These are phyloP conservation scores for Tenebrosternarchus preto DNA, from an alignment of 2,113 vertebrate genomes.

Conservation along the genomic window DNA sequence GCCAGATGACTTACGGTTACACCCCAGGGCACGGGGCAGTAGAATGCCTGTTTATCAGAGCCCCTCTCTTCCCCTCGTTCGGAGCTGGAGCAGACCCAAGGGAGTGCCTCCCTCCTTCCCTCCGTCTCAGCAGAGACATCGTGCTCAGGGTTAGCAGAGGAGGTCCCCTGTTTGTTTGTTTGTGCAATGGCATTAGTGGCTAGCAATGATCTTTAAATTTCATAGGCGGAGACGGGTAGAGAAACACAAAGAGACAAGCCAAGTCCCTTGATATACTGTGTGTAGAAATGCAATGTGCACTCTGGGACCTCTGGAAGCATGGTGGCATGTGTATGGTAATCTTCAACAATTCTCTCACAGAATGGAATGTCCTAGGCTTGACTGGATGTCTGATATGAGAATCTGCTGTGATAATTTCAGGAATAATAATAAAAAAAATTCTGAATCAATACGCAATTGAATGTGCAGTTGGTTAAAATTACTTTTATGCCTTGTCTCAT, in stretches of 20 bases:
- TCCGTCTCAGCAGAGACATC: constrained; percentile 9
- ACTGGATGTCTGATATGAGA: background rate
- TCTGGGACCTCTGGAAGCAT: constrained; percentile 10
- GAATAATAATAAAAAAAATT: too few species aligned
- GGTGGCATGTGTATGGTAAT: background rate
- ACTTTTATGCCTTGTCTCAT: background rate
- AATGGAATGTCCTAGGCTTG: background rate
- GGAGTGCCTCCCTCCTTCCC: constrained; percentile 15
- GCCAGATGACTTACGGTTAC: constrained; percentile 47
- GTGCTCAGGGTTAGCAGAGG: constrained; percentile 32
- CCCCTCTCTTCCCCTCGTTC: constrained; percentile 13
- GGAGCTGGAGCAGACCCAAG: constrained; percentile 29
- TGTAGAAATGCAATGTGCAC: constrained; percentile 6
- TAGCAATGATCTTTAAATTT: constrained; percentile 21
- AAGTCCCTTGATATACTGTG: constrained; percentile 11
- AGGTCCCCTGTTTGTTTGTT: constrained; percentile 48
- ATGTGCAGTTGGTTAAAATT: background rate
- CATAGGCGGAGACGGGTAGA: background rate
- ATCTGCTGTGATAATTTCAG: background rate
- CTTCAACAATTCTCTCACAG: background rate
- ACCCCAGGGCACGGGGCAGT: constrained; percentile 30
- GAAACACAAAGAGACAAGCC: constrained; percentile 16
- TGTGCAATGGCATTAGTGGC: constrained; percentile 28
- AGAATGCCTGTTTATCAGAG: constrained; percentile 47
- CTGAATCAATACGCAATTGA: background rate